Base-by-base conservation (phyloP, 2,888 invertebrate species). In the Hypsopygia costalis region DNA sequence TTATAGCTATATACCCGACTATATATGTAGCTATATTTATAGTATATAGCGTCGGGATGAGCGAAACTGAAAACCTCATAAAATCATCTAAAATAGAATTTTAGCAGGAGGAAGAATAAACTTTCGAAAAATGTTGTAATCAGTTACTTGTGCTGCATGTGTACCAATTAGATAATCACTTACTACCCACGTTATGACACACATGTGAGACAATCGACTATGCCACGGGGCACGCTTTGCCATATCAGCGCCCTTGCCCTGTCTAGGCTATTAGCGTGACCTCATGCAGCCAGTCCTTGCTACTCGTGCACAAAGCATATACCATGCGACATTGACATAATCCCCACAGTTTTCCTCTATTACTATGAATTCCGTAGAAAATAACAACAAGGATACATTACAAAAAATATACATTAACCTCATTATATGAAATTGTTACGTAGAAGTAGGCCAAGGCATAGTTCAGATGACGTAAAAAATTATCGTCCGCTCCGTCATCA, bases 371-470 rank as follows among this genome's bases (percentile, higher is more conserved):
- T 16, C 16, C 16, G 16, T 4, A 30, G 11, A 1, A 30, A 11
- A 11, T 11, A 6, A 30, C 16, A n/a, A 36, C 22, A 27, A 7
- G 7, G 30, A 40, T 20, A 20, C 33, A 34, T 25, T 30, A 29
- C 12, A 27, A 34, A 11, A 36, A 33, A 22, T 32, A 36, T 31
- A 43, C 44, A 47, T 58, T 63, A 67, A 61, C 63, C 67, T 62
- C 48, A 58, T 67, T 70, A 58, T 50, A 58, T 54, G 49, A 62
- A 67, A 63, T 57, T 57, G 57, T 49, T 52, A 47, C 44, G 47
- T 55, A 47, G 55, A 81, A 66, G 54, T 71, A 57, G 81, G 80
- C 68, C 81, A 81, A 78, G 81, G 80, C 62, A 52, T 64, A 63
- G 51, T 25, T 25, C 25, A 25, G 2, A 46, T 74, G 74, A 74